A percentile compares a stretch with the other conserved stretches of the same genome.
These are phyloP conservation scores for Channa maculata DNA, from an alignment of 2,113 vertebrate species.

Conservation along the genomic window DNA sequence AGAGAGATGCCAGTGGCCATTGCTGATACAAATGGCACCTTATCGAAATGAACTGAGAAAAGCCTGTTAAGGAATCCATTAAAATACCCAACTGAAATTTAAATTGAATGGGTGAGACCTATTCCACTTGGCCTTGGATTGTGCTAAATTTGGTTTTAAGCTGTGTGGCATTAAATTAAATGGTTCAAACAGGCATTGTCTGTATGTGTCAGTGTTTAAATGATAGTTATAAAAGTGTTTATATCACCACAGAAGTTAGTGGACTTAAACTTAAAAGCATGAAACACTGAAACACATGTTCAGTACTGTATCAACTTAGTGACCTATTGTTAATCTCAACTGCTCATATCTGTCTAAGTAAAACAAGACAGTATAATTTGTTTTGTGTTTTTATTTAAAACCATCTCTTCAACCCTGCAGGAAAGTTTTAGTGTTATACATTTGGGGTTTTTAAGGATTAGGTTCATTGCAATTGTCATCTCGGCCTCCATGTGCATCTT, in stretches of 20 bases:
- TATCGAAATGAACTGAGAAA: background rate
- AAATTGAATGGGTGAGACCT: background rate
- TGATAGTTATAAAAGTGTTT: background rate
- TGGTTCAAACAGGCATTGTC: background rate
- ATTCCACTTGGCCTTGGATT: background rate
- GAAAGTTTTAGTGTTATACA: constrained; percentile 1
- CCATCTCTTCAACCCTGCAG: background rate
- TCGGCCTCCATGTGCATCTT: constrained; percentile 20
- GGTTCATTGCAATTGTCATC: constrained; percentile 21
- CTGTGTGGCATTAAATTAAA: constrained; percentile 11
- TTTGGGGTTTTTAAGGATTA: constrained; percentile 36
- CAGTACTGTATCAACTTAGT: background rate
- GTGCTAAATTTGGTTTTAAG: background rate
- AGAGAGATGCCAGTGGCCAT: background rate
- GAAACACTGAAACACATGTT: background rate
- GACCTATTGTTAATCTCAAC: background rate
- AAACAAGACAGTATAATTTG: background rate
- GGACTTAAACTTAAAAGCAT: background rate
- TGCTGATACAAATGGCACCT: background rate
- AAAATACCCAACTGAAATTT: background rate
- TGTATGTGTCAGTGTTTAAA: too few species aligned
- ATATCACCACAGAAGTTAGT: background rate
- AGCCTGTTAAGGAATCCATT: background rate
- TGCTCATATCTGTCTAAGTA: background rate
- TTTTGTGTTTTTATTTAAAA: constrained; percentile 7